Conservation (phyloP, 2,888 invertebrate genomes). For the Agriotes lineatus region DNA sequence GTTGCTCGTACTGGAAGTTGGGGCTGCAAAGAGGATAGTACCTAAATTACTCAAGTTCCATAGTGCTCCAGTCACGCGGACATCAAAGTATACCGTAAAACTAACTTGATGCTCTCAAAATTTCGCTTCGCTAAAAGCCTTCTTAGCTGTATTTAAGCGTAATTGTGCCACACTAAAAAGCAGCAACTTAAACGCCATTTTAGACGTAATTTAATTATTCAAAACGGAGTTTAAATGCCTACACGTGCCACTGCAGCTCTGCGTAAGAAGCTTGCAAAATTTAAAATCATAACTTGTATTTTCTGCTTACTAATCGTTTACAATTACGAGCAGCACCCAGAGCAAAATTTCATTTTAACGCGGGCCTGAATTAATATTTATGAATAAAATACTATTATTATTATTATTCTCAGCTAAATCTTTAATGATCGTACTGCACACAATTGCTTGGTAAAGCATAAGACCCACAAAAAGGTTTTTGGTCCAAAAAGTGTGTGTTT, state of each 20-base stretch:
- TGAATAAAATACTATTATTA: too few relatives aligned
- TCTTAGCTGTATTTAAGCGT: conserved; percentile 13
- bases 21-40: conserved; percentile 31
- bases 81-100: conserved; percentile 32
- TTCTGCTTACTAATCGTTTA: too few relatives aligned
- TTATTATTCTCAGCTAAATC: too few relatives aligned
- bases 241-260: not conserved
- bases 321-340: too few relatives aligned
- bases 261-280: too few relatives aligned
- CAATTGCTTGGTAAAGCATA: too few relatives aligned
- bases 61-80: conserved; percentile 28
- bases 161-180: conserved; percentile 20
- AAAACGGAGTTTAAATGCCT: not conserved
- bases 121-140: conserved; percentile 30
- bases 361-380: too few relatives aligned
- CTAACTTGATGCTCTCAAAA: conserved; percentile 29
- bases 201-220: conserved; percentile 12
- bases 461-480: too few relatives aligned
- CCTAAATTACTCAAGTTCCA: conserved; percentile 32
- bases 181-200: conserved; percentile 9
- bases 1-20: conserved; percentile 22
- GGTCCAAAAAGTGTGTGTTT: too few relatives aligned
- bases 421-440: too few relatives aligned
- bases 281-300: too few relatives aligned
- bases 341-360: too few relatives aligned